These are phyloP conservation scores for Chascanopsetta lugubris DNA, from an alignment of 2,113 vertebrate genomes.

Conservation along the genomic window DNA sequence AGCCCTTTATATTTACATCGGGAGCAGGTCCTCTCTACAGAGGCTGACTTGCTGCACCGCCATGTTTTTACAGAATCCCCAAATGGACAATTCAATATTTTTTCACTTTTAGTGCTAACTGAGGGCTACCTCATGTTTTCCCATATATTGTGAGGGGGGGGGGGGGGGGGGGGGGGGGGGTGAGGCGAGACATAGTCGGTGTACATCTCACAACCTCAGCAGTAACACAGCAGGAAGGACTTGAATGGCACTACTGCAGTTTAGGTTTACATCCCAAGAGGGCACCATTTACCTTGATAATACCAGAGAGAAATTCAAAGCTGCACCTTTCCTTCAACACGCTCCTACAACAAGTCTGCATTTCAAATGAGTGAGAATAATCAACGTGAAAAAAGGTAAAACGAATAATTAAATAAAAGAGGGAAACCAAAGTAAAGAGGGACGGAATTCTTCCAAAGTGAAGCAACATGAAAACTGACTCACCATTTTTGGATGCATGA, in stretches of 20 bases:
- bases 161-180: too few relatives aligned
- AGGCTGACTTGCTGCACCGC: too few relatives aligned
- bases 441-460: not conserved
- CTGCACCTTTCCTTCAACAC: not conserved
- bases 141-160: too few relatives aligned
- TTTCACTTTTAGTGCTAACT: too few relatives aligned
- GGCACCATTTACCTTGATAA: slow-evolving; percentile 61
- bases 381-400: not conserved
- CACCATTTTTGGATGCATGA: slow-evolving; percentile 84
- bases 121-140: too few relatives aligned
- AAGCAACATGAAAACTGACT: slow-evolving; percentile 31
- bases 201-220: too few relatives aligned
- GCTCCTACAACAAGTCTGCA: not conserved
- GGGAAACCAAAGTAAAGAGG: not conserved
- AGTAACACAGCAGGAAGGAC: not conserved
- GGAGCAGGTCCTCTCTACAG: too few relatives aligned
- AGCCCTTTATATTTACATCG: too few relatives aligned
- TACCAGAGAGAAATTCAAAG: not conserved
- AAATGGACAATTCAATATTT: too few relatives aligned
- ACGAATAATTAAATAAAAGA: too few relatives aligned
- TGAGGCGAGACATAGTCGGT: too few relatives aligned
- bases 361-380: not conserved
- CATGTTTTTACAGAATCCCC: too few relatives aligned
- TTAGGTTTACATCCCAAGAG: slow-evolving; percentile 60
- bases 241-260: slow-evolving; percentile 43